Evolutionary conservation across 2,797 vertebrate species (phyloP), one percentile per base, ranked within the genome.

Genomic region (Enteromius argenteus): DNA sequence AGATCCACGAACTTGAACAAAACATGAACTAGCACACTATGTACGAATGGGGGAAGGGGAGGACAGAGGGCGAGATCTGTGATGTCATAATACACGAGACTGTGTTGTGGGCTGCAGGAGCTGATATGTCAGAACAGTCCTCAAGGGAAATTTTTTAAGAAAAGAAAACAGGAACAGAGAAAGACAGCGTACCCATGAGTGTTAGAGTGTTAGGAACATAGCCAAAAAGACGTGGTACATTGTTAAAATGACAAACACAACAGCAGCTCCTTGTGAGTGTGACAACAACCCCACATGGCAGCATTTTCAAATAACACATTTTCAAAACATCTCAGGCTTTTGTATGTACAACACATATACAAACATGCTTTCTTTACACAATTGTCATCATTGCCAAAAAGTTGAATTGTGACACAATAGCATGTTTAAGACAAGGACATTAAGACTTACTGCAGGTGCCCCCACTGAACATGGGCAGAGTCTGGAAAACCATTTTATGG

Each of bases 401-500:
- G 56, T n/a, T 42, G 2, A 23, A 46, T 5, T 49, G 39, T 4
- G 19, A 27, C 8, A 27, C 8, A n/a, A 1, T n/a, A 21, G 56
- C 10, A 11, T 15, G 35, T 71, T 53, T 5, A 39, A 9, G 23
- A 56, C 23, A 10, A 44, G 44, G 80, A 90, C 17, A 56, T 80
- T 21, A 85, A 91, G 90, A 99, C 98, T 99, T 96, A 99, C 98
- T 99, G 96, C 98, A 99, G 94, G 96, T 99, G 95, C 98, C 97
- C 88, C 98, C 95, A 92, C 98, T 99, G 96, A 99, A 99, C 98
- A 99, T 99, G 86, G 98, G 98, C 95, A 99, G 96, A 87, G 98
- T 99, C 95, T 99, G 98, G 92, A 99, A 99, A 94, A 98, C 97
- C 97, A 99, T 99, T 95, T 99, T 99, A 95, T 99, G 98, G 96